Base-by-base conservation (phyloP, 2,113 vertebrate genomes). In the Sorex fumeus region DNA sequence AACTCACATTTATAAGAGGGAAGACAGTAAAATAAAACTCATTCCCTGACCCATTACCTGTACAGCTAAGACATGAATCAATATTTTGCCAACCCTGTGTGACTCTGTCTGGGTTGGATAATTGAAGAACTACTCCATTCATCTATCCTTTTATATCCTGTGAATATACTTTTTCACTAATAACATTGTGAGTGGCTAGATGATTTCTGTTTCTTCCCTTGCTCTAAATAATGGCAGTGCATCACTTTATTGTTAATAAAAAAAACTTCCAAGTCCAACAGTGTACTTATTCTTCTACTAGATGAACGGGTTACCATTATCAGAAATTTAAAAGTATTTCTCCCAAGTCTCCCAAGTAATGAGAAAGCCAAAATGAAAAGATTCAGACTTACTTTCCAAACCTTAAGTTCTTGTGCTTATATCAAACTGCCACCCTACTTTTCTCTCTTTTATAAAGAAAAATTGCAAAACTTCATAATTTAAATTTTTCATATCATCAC, bases 201-300 rank as follows among this genome's bases (percentile, higher is more conserved):
- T 67, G 16, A 3, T 93, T 28, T 72, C 47, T 77, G 70, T 66
- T 66, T 28, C 28, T 12, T 30, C 64, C 64, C 19, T 91, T 90
- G 36, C 30, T 75, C n/a, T 70, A 50, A 84, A 70, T 71, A 57
- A 66, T 1, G 60, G 71, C 19, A 72, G 23, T 47, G 11, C 15
- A 36, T 43, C 77, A 90, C 28, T 85, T 93, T 47, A 62, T 32
- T 67, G 67, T 92, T 83, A 80, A 30, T 18, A 62, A 89, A 90
- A 67, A n/a, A n/a, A 8, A 43, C 1, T 69, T 87, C 62, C 3
- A 91, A 85, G 15, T 21, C 28, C 23, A 16, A 60, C 19, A 53
- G 80, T 8, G 76, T 84, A 45, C 67, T 80, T 91, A 90, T 47
- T 77, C 74, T 74, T 84, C 57, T 83, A 0, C 15, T 83, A 23